phyloP scores from a whole-genome alignment of 2,113 vertebrate species.

The Mus pahari region DNA sequence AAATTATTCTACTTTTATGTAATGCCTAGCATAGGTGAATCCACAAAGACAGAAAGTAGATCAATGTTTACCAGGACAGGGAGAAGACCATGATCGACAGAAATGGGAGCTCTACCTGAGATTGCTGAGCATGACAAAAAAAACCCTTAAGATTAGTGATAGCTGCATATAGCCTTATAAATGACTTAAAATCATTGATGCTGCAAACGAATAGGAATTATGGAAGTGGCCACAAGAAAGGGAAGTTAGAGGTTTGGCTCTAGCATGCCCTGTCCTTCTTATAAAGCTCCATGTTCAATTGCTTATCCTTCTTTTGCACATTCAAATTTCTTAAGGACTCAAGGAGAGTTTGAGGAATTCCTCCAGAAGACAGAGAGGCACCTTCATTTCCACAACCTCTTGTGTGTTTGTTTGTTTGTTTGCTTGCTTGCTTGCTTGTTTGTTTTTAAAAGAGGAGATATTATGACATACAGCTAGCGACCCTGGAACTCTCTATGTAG shows the following conservation, averaged over 20 bases:
- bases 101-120: background rate
- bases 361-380: background rate
- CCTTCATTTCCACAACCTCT: background rate
- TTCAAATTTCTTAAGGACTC: background rate
- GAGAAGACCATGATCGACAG: background rate
- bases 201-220: background rate
- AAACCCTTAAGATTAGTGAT: constrained; percentile 42
- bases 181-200: background rate
- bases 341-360: background rate
- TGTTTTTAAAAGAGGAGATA: background rate
- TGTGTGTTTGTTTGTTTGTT: background rate
- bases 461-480: background rate
- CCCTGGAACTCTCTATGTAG: background rate
- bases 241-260: background rate
- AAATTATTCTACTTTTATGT: background rate
- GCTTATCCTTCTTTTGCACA: background rate
- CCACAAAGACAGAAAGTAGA: background rate
- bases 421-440: background rate
- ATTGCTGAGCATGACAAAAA: background rate
- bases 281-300: background rate
- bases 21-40: background rate
- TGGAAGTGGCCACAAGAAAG: background rate
- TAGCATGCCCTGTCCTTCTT: background rate
- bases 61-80: background rate
- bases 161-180: background rate